Conservation (phyloP, 2,888 invertebrate genomes). For the Chorisops tibialis region DNA sequence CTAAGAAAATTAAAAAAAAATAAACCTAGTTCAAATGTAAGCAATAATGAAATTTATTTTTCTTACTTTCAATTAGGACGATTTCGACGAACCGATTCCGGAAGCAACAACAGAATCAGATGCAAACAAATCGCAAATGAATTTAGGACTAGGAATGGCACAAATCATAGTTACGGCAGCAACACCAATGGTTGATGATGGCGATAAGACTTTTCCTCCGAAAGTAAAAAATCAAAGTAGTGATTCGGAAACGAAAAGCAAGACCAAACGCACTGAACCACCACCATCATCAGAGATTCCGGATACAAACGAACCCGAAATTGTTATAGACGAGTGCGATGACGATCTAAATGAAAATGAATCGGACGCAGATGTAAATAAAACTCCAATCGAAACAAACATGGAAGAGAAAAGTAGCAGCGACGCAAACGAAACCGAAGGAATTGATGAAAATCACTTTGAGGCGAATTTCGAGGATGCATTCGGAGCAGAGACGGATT, state of each 20-base stretch:
- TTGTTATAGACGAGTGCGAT: constrained; percentile 38
- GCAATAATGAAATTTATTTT: too few species aligned
- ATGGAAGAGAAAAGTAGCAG: neutral
- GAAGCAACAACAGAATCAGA: neutral
- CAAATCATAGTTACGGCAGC: constrained; percentile 92
- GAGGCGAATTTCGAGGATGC: constrained; percentile 54
- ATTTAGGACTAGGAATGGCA: constrained; percentile 72
- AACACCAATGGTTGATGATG: constrained; percentile 86
- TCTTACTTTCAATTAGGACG: too few species aligned
- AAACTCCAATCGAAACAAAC: neutral
- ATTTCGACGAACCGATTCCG: constrained; percentile 30
- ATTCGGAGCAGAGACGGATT: constrained; percentile 46
- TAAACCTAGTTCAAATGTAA: too few species aligned
- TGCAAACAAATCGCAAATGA: constrained; percentile 12
- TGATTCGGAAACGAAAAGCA: constrained; percentile 16
- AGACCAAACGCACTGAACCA: constrained; percentile 30
- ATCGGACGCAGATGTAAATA: neutral
- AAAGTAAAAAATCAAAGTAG: constrained; percentile 22
- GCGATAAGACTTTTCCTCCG: constrained; percentile 76
- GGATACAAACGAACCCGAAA: neutral
- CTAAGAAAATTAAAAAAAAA: too few species aligned
- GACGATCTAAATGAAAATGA: constrained; percentile 44
- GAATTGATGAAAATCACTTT: constrained; percentile 36
- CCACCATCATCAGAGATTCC: neutral
- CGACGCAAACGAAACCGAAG: neutral